A percentile compares a stretch with the other conserved stretches of the same genome.
Conservation (phyloP, 2,888 invertebrate genomes). For the Plebejus anna region DNA sequence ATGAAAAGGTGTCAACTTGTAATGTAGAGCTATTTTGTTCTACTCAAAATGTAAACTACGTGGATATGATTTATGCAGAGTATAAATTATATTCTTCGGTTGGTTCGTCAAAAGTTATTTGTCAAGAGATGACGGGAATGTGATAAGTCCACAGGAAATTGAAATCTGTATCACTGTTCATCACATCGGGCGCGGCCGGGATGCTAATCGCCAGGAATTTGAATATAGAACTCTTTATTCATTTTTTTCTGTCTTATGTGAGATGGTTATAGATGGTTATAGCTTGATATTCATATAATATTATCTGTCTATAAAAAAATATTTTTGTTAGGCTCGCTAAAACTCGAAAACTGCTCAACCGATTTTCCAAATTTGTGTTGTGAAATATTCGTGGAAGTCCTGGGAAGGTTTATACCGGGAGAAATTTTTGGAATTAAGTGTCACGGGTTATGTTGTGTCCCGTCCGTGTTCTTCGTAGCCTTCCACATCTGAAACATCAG, state of each 20-base stretch:
- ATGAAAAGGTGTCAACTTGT: neutral
- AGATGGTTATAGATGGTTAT: neutral
- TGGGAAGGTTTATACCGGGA: too few relatives aligned
- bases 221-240: constrained; percentile 66
- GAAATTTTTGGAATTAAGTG: too few relatives aligned
- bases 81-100: constrained; percentile 63
- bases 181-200: constrained; percentile 68
- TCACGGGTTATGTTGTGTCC: too few relatives aligned
- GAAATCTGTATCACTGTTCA: constrained; percentile 75
- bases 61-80: constrained; percentile 57
- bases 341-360: too few relatives aligned
- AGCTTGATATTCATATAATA: too few relatives aligned
- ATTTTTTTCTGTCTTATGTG: constrained; percentile 43
- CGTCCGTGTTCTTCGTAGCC: constrained; percentile 38
- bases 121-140: constrained; percentile 70
- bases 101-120: constrained; percentile 74
- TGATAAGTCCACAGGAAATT: constrained; percentile 76
- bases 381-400: too few relatives aligned
- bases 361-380: too few relatives aligned
- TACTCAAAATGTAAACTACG: neutral
- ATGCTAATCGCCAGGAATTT: constrained; percentile 72
- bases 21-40: neutral
- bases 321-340: too few relatives aligned
- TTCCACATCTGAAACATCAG: too few relatives aligned
- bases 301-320: too few relatives aligned